phyloP scores from a whole-genome alignment of 2,113 vertebrate genomes.

The Mesocricetus auratus region DNA sequence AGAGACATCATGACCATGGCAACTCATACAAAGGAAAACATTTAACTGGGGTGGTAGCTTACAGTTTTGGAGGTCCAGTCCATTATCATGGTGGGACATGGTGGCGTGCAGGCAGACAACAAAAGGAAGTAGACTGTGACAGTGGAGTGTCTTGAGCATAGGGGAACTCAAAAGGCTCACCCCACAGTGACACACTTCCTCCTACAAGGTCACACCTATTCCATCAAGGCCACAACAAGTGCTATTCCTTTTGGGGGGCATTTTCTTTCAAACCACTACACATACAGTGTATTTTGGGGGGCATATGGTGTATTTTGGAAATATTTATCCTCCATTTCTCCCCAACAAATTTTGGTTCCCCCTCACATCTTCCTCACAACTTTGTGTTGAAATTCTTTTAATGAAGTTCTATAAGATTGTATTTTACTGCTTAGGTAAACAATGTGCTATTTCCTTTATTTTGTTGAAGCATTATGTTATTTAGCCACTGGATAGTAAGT shows the following conservation, averaged over 20 bases:
- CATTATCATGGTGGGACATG: background rate
- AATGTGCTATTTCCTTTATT: conserved; percentile 58
- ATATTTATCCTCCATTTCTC: background rate
- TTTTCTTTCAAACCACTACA: background rate
- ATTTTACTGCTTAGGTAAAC: conserved; percentile 49
- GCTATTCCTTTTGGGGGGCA: background rate
- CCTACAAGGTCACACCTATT: background rate
- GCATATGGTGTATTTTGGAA: background rate
- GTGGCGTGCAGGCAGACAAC: background rate
- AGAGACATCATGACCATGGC: background rate
- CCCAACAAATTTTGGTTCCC: background rate
- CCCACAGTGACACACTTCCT: background rate
- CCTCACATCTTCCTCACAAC: background rate
- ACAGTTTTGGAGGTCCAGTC: background rate
- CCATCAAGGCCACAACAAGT: background rate
- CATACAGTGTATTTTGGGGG: background rate
- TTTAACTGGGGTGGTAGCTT: background rate
- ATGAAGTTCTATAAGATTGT: background rate
- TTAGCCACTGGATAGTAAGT: background rate
- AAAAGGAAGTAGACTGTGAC: background rate
- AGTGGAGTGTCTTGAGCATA: background rate
- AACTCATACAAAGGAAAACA: background rate
- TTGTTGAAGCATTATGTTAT: conserved; percentile 43
- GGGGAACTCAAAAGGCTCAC: background rate
- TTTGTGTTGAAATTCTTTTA: background rate